phyloP scores from a whole-genome alignment of 2,797 vertebrate genomes.

The Intellagama lesueurii region DNA sequence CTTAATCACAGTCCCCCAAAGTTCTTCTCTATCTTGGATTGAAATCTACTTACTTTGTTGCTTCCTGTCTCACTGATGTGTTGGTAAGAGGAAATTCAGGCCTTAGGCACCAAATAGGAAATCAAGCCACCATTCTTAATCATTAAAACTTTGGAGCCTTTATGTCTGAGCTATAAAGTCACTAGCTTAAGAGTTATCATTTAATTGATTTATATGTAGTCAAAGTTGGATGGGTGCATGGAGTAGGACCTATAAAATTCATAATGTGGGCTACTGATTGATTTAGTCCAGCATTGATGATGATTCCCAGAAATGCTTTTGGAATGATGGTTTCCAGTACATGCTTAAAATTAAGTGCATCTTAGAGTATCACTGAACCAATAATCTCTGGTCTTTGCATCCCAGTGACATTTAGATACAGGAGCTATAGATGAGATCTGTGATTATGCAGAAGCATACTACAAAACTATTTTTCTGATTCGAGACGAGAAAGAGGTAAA shows the following conservation, averaged over 20 bases:
- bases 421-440: not conserved
- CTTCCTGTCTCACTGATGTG: not conserved
- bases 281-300: constrained; percentile 8
- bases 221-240: not conserved
- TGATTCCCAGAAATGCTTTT: constrained; percentile 9
- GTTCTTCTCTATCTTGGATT: not conserved
- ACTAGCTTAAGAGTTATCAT: not conserved
- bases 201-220: constrained; percentile 21
- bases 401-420: not conserved
- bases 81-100: not conserved
- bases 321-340: constrained; percentile 15
- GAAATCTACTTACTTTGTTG: not conserved
- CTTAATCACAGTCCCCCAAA: not conserved
- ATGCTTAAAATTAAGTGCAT: constrained; percentile 1
- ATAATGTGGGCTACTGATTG: constrained; percentile 12
- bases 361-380: not conserved
- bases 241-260: constrained; percentile 5
- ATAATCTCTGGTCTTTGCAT: not conserved
- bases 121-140: not conserved
- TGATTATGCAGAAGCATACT: not conserved
- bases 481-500: no score
- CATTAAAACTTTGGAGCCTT: constrained; percentile 6
- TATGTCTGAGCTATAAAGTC: constrained; percentile 30
- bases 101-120: not conserved
- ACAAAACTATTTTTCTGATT: not conserved